Evolutionary conservation across 2,113 vertebrate genomes (phyloP), one percentile per base, ranked within the genome.

Genomic region (Fregata magnificens): DNA sequence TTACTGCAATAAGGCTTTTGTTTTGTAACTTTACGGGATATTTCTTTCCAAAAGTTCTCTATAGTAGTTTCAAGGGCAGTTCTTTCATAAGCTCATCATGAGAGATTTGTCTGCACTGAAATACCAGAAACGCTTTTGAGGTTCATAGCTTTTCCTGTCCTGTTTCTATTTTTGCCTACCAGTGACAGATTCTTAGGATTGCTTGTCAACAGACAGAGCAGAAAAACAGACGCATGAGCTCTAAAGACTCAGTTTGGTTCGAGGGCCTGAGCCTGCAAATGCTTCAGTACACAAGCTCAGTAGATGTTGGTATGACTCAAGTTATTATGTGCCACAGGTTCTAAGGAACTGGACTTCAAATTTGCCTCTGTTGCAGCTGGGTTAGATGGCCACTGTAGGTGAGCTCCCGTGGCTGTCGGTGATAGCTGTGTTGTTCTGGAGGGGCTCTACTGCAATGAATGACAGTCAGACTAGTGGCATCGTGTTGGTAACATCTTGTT

Each of bases 121-220:
- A 86, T 96, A 93, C 76, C 82, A 86, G 69, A 93, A 96, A 84
- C 15, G 7, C 67, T 95, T 94, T 31, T 70, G 55, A 93, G 58
- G 52, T 96, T 71, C 80, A 7, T 65, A 52, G 86, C 63, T 95
- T 96, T 93, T 93, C 80, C 69, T 83, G 26, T 79, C 49, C 19
- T 6, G 4, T 81, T 93, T 93, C 95, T 94, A 67, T 88, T 97
- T 96, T 92, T 88, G 42, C 38, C 42, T 67, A 5, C 77, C 74
- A 72, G 89, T 91, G 93, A 78, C 69, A 94, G 65, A 95, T 94
- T 93, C 86, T 88, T 95, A 81, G 76, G 38, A 84, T 92, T 77
- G 44, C 88, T 86, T 92, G 91, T 91, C 88, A 92, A 40, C 25
- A 3, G 80, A 36, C 45, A 87, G 85, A 70, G 69, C 5, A 6